phyloP scores from a whole-genome alignment of 2,888 invertebrate genomes.

The Coelogynopora nodosa region DNA sequence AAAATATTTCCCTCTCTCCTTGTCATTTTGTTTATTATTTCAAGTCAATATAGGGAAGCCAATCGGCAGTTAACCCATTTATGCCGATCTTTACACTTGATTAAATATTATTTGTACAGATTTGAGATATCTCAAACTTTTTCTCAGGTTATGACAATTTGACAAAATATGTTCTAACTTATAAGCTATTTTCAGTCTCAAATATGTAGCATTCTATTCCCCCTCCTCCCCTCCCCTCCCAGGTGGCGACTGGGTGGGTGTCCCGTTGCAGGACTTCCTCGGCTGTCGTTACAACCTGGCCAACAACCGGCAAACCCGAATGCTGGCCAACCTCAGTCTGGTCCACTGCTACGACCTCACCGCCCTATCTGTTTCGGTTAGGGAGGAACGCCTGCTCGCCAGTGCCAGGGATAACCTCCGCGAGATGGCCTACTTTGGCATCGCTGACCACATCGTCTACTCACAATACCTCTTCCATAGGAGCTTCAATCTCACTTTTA shows the following conservation, averaged over 20 bases:
- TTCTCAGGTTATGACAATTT: too few relatives aligned
- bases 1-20: too few relatives aligned
- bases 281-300: constrained; percentile 87
- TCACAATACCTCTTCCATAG: constrained; percentile 61
- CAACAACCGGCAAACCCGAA: constrained; percentile 89
- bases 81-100: too few relatives aligned
- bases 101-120: too few relatives aligned
- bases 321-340: constrained; percentile 89
- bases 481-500: too few relatives aligned
- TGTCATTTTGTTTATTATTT: too few relatives aligned
- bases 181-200: too few relatives aligned
- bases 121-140: too few relatives aligned
- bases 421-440: constrained; percentile 87
- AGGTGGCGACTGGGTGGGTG: constrained; percentile 67
- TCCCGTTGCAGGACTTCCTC: constrained; percentile 83
- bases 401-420: constrained; percentile 91
- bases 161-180: too few relatives aligned
- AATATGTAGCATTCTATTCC: too few relatives aligned
- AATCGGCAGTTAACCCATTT: too few relatives aligned
- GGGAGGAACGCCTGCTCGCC: constrained; percentile 65
- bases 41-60: too few relatives aligned
- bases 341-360: constrained; percentile 83
- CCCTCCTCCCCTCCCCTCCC: neutral
- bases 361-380: constrained; percentile 50
- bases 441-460: constrained; percentile 83